Evolutionary conservation across 2,888 invertebrate species (phyloP).

Genomic region (Napeogenes sylphis): DNA sequence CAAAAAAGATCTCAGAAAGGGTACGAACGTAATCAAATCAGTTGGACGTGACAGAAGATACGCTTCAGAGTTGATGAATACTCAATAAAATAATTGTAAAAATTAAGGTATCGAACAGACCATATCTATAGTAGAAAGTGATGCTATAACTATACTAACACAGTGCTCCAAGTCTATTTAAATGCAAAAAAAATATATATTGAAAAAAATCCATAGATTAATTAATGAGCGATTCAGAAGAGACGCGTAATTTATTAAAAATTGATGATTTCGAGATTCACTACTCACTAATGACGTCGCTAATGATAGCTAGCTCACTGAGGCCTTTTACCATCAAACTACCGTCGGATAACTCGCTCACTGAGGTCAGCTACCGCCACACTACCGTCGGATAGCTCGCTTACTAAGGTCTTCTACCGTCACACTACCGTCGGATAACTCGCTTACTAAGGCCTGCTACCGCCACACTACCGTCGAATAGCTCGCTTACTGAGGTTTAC

Average conservation of each 20-base stretch:
- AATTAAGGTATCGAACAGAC: conserved; percentile 13
- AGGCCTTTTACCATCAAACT: no score
- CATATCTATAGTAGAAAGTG: conserved; percentile 23
- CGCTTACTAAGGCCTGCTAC: no score
- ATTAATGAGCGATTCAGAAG: no score
- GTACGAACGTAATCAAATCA: conserved; percentile 13
- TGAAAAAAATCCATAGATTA: neutral
- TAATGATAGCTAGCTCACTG: no score
- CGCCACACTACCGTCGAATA: no score
- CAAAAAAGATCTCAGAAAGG: conserved; percentile 15
- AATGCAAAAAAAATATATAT: conserved; percentile 14
- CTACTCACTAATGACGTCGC: conserved; percentile 50
- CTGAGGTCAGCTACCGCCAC: no score
- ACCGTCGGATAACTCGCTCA: no score
- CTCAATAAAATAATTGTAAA: neutral
- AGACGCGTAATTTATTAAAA: conserved; percentile 21
- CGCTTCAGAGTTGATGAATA: neutral
- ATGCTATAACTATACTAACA: conserved; percentile 24
- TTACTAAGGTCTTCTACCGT: no score
- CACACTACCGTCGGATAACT: no score
- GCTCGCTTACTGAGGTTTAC: no score
- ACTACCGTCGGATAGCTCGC: no score
- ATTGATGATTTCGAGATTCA: conserved; percentile 47
- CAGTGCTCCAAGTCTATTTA: conserved; percentile 22
- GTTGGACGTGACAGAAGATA: no score